Evolutionary conservation across 2,797 vertebrate species (phyloP), one percentile per base, ranked within the genome.

Genomic region (Bradypus variegatus): DNA sequence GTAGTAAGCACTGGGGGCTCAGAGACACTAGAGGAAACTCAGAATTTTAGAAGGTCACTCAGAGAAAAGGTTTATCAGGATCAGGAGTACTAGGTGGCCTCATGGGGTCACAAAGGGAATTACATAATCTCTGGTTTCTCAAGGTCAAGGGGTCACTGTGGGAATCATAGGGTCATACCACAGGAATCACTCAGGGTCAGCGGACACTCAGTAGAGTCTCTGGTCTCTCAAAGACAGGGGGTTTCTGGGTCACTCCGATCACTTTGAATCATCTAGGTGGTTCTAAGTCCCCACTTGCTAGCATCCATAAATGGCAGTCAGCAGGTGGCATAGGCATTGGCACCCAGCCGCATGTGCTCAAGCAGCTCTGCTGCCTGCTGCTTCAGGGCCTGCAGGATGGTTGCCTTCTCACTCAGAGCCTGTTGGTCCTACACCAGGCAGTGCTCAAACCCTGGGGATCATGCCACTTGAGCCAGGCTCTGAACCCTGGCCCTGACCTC

Each of bases 341-440:
- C 97, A 50, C 96, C 96, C 0, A 97, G 93, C n/a, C 84, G 94
- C 94, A 98, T 98, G 70, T 96, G 78, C 18, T 98, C 95, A 77
- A 97, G 96, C 16, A 98, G 96, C 38, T 89, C 25, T 0, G 96
- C 97, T 58, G 97, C 98, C 5, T 95, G 97, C 31, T 94, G 93
- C 96, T 98, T 98, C 96, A 99, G 95, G 18, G 93, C 93, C 33
- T 97, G 95, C 85, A 98, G 96, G 58, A 95, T 97, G 2, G 72
- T 79, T 3, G 93, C 98, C 97, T 98, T 98, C 15, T 92, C 89
- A 15, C 97, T 95, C 98, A 99, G 97, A 21, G 33, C 95, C 95
- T 94, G 93, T 95, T 98, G 97, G 0, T 99, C 98, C 75, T 45
- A 97, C 87, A 92, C 97, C 65, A 98, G 98, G 94, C 95, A 98